Evolutionary conservation across 2,888 invertebrate genomes (phyloP), one percentile per base, ranked within the genome.

Genomic region (Amiota mariae): DNA sequence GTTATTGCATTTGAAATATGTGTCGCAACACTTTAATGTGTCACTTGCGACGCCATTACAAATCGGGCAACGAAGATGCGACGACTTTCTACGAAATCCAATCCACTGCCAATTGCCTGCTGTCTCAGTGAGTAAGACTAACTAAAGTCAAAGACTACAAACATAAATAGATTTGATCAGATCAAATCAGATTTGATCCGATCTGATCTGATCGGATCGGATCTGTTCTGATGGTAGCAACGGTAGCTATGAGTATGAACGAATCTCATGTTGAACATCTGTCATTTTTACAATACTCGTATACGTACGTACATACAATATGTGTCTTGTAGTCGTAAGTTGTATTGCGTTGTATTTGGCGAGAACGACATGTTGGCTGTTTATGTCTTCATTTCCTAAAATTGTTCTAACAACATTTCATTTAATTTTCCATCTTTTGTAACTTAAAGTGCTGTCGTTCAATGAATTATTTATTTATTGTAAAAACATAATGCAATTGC

Each of bases 381-480:
- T 78, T 85, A 83, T 84, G 85, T 84, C 83, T 84, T 82, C 79
- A 85, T 84, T 82, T 84, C 76, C 84, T 82, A 81, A 84, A 82
- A 81, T 74, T 76, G 74, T 76, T 75, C 79, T 73, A 70, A 71
- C 67, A 48, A 66, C 66, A 66, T 54, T 63, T 63, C 46, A n/a
- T 48, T 57, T 46, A 24, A 57, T 51, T 72, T 67, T 72, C 49
- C 36, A 57, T 59, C 54, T 18, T 61, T 67, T 54, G 49, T 72
- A 56, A 66, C 36, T 72, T 59, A 51, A 36, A 36, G 36, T 36
- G 36, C 36, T 57, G 20, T 36, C 70, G 61, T 75, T 75, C 78
- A 80, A 85, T 84, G 82, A 85, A 85, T 84, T 84, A 85, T 84
- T 85, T 81, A 85, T 84, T 48, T 63, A n/a, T 66, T 48, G 12